Conservation (phyloP, 2,797 vertebrate genomes). For the Tapirus indicus region DNA sequence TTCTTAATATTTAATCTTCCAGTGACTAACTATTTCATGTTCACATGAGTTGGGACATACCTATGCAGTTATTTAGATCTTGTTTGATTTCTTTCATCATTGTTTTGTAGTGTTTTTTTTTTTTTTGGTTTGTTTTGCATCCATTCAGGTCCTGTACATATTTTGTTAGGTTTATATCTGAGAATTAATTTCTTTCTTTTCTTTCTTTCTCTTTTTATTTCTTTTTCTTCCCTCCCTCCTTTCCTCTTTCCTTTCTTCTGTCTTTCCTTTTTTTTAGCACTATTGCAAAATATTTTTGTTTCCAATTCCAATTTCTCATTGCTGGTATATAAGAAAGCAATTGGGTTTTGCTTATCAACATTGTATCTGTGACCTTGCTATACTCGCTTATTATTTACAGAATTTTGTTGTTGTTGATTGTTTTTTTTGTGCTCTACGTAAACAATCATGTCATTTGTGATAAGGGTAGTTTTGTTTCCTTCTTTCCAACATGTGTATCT, state of each 20-base stretch:
- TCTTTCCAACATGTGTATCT: background rate
- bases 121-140: background rate
- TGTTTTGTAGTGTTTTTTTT: background rate
- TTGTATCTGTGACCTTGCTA: background rate
- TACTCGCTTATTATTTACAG: background rate
- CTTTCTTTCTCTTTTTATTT: background rate
- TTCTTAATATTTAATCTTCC: background rate
- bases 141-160: background rate
- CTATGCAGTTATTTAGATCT: background rate
- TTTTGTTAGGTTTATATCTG: background rate
- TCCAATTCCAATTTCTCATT: background rate
- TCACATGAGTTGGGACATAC: no score
- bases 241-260: background rate
- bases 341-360: background rate
- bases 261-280: background rate
- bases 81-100: background rate
- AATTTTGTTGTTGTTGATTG: background rate
- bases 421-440: background rate
- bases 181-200: background rate
- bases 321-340: background rate
- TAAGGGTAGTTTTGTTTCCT: background rate
- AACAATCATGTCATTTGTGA: background rate
- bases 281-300: background rate
- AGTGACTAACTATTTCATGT: background rate
- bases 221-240: fast-evolving